Base-by-base conservation (phyloP, 2,888 invertebrate genomes). In the Trichogramma evanescens region DNA sequence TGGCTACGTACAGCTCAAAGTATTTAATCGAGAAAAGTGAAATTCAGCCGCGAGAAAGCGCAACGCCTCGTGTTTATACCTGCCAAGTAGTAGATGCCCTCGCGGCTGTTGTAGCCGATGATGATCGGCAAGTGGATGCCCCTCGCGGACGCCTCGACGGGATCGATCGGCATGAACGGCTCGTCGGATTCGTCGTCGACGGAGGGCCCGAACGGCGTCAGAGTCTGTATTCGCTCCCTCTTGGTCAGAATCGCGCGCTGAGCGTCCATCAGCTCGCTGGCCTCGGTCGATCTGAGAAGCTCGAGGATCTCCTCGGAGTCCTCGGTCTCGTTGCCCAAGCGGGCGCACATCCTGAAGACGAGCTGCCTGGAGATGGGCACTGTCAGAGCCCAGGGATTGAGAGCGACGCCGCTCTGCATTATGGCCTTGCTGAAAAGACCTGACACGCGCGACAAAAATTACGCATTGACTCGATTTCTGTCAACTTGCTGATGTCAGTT, bases 91-190 rank as follows among this genome's bases (percentile, higher is more conserved):
- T 68, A n/a, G 13, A 44, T 56, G 13, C 66, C 68, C 53, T 73
- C 73, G 48, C 63, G 61, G 13, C 50, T 50, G 46, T 55, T 69
- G 56, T 58, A 61, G 7, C 73, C 73, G 6, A 71, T 9, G 9
- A 73, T 40, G 6, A 54, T 58, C 0, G 73, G 72, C n/a, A 73
- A 66, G 44, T 66, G 62, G n/a, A 68, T 56, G 0, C 67, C 69
- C 0, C 8, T 6, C 6, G 56, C 46, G 4, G 54, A 50, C 3
- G 65, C 58, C 38, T 45, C 42, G 1, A 26, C 6, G 5, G 63
- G 59, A 9, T 65, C 58, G n/a, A 66, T 50, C 0, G 70, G 61
- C 4, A 73, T 39, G 43, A 72, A 70, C 6, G 73, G 71, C 58
- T 67, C 67, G 40, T 65, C 60, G 1, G 71, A 69, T 61, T 64